Evolutionary conservation across 1,140 invertebrate genomes (phyloP), one percentile per base, ranked within the genome.

Genomic region (Leptinotarsa lineolata): DNA sequence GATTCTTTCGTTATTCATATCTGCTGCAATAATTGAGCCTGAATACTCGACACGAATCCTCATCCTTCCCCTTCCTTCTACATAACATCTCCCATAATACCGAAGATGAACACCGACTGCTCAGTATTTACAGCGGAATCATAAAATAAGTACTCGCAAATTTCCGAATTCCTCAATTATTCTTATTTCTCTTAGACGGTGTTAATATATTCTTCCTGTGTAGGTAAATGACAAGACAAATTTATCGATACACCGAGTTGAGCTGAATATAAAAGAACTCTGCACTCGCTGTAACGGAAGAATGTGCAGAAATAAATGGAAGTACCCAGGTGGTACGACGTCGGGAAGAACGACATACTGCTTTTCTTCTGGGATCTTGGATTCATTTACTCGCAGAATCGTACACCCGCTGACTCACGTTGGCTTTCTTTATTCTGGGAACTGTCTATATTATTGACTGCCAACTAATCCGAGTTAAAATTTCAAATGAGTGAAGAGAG

Each of bases 151-250:
- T 24, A 30, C 39, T 70, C 30, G 30, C 21, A 45, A 72, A 72
- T 76, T 78, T 78, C 75, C 75, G 75, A 72, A 78, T 78, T 78
- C 77, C 73, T 72, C 54, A 66, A 60, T 70, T 74, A 67, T 74
- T 77, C 74, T 69, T 74, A 68, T 74, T 67, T 69, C 68, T 66
- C 45, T 64, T 74, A 64, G 58, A 39, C 68, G 73, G 70, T 76
- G 71, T 74, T 78, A 78, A 78, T 78, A 76, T 78, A 78, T 78
- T 78, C 75, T 76, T 76, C 72, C 75, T 72, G 65, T 74, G 68
- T 78, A 73, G 73, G 24, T 76, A 69, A 72, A 65, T 70, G 74
- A 76, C 77, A 76, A 63, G 77, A 76, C 77, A 76, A 76, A 78
- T 78, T 78, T 78, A 78, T 78, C 75, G 75, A 74, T 72, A 72